Evolutionary conservation across 2,113 vertebrate genomes (phyloP), one percentile per base, ranked within the genome.

Genomic region (Megaleporinus macrocephalus): DNA sequence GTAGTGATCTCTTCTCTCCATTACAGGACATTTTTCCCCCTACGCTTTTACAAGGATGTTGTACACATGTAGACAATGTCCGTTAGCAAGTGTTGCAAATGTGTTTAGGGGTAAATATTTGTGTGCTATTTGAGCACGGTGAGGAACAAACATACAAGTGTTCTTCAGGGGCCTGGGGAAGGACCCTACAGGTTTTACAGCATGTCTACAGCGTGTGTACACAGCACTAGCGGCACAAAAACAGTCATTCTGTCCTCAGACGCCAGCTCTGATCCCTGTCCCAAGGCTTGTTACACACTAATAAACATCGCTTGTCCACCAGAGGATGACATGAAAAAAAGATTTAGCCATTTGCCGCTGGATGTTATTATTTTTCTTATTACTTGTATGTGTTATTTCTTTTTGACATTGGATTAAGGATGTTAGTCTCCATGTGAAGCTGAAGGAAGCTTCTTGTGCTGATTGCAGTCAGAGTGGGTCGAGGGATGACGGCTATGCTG

Each of bases 271-370:
- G 90, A 92, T 92, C 92, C 91, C 89, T 93, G 92, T 94, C 63
- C 86, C 78, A 73, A 24, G 76, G 83, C 90, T 90, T 93, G 92
- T 93, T 93, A 84, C 84, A 79, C 84, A 87, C 82, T 90, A 93
- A 93, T 93, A 91, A 93, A 92, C 90, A 92, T 84, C 61, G 86
- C 92, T 93, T 92, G 90, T 94, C 89, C 89, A 92, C 87, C 91
- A 85, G 90, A 84, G 51, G 78, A 20, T 62, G 86, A 94, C 90
- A 93, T 87, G 89, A 66, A 90, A 90, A 92, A 90, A 89, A 90
- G 91, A 91, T 91, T 94, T 93, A 91, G 84, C 76, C 80, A 75
- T 70, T 86, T 83, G 72, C 88, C 78, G 79, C 3, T 53, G 82
- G 84, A 90, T 86, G 89, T 91, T 91, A 86, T 88, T 93, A 44